These are phyloP conservation scores for Tupaia tana DNA, from an alignment of 2,113 vertebrate species.

Conservation along the genomic window DNA sequence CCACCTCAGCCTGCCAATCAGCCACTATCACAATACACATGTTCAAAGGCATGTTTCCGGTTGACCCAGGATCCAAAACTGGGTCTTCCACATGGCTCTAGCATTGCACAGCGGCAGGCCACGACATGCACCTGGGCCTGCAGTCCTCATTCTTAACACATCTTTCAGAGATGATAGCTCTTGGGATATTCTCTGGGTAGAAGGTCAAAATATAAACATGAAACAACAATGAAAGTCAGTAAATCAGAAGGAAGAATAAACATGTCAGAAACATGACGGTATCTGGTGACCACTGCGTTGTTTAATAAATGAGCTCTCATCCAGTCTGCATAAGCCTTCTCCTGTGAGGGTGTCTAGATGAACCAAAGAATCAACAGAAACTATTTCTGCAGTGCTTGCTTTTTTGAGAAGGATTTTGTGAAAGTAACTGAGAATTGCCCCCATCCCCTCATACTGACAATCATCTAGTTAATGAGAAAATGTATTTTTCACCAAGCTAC, in stretches of 20 bases:
- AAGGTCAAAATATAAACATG: neutral
- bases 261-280: neutral
- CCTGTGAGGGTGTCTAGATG: neutral
- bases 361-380: neutral
- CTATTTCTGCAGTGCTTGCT: neutral
- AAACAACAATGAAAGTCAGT: neutral
- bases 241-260: neutral
- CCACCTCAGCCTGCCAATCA: too few relatives aligned
- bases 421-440: conserved; percentile 9
- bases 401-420: conserved; percentile 7
- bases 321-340: neutral
- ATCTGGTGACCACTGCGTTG: neutral
- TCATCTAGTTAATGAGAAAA: conserved; percentile 31
- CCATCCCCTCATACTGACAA: neutral
- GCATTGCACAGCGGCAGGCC: too few relatives aligned
- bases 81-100: too few relatives aligned
- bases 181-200: neutral
- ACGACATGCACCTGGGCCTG: too few relatives aligned
- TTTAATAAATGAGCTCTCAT: neutral
- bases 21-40: too few relatives aligned
- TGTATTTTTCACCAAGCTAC: neutral
- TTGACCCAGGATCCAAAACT: too few relatives aligned
- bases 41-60: too few relatives aligned
- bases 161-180: neutral
- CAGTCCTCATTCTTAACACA: neutral